phyloP scores from a whole-genome alignment of 1,140 invertebrate species.

The Sycobia sp. region DNA sequence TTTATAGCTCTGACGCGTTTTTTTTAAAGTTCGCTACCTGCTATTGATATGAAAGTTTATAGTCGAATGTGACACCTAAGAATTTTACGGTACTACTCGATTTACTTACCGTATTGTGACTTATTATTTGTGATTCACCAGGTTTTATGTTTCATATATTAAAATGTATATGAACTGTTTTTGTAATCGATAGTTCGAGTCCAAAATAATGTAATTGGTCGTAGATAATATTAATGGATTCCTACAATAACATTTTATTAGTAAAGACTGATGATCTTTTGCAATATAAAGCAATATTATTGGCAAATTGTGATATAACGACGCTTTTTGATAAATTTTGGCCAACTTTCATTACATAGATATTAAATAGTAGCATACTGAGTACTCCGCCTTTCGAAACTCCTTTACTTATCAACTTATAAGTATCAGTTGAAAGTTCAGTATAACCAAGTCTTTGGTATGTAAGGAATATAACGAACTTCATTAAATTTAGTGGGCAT shows the following conservation, averaged over 20 bases:
- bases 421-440: not conserved
- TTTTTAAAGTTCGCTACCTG: not conserved
- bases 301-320: not conserved
- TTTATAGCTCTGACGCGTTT: slow-evolving; percentile 3
- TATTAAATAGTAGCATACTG: not conserved
- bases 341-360: not conserved
- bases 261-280: not conserved
- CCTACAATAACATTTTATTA: not conserved
- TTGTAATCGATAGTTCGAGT: not conserved
- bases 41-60: not conserved
- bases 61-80: not conserved
- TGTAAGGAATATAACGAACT: not conserved
- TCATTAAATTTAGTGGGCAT: not conserved
- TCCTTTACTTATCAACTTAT: too few species aligned
- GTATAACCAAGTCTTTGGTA: not conserved
- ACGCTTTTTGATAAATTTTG: not conserved
- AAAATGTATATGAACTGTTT: not conserved
- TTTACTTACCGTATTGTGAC: not conserved
- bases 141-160: not conserved
- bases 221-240: not conserved
- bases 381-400: not conserved
- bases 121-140: not conserved
- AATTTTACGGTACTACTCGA: not conserved
- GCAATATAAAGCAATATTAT: not conserved
- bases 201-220: not conserved